phyloP scores from a whole-genome alignment of 2,113 vertebrate genomes.

The Canis aureus region DNA sequence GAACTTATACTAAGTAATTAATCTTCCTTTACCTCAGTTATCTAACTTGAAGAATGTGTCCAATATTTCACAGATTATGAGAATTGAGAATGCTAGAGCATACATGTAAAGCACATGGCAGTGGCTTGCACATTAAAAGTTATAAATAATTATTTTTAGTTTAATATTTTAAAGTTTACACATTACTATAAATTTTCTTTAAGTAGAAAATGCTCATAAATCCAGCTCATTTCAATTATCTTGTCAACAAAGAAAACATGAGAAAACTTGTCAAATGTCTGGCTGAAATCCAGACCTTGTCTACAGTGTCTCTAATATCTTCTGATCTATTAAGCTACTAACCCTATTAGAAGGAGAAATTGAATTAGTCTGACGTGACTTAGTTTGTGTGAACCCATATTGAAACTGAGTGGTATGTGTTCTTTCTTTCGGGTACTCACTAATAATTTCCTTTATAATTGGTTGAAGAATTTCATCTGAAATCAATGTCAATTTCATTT shows the following conservation, averaged over 20 bases:
- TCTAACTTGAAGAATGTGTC: background rate
- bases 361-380: slow-evolving; percentile 66
- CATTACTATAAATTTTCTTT: background rate
- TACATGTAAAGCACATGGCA: background rate
- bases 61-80: background rate
- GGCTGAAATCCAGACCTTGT: background rate
- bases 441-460: slow-evolving; percentile 68
- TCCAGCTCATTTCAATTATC: slow-evolving; percentile 24
- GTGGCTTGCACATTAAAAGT: background rate
- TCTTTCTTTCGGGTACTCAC: slow-evolving; percentile 34
- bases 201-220: slow-evolving; percentile 31
- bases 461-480: slow-evolving; percentile 65
- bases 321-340: slow-evolving; percentile 63
- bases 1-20: background rate
- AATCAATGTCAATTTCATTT: slow-evolving; percentile 69
- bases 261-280: slow-evolving; percentile 57
- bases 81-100: background rate
- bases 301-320: slow-evolving; percentile 37
- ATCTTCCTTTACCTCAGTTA: background rate
- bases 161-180: background rate
- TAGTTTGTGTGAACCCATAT: slow-evolving; percentile 52
- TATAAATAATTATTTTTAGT: background rate
- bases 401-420: slow-evolving; percentile 18
- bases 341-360: slow-evolving; percentile 68
- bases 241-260: slow-evolving; percentile 49